Evolutionary conservation across 2,888 invertebrate species (phyloP), one percentile per base, ranked within the genome.

Genomic region (Criorhina ranunculi): DNA sequence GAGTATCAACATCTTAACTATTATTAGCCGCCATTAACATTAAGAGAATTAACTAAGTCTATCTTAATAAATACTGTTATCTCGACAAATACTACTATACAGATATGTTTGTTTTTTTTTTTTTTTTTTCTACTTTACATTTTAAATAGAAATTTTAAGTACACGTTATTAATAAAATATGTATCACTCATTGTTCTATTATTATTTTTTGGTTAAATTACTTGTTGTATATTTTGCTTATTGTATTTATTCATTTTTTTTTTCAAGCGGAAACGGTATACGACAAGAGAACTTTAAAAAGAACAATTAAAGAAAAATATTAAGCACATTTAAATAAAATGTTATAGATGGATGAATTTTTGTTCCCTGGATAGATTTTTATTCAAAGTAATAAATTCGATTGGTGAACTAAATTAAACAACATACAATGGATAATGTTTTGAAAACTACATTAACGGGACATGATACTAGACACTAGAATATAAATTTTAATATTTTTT

Each of bases 161-260:
- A 83, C 83, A 62, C 11, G 51, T 64, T 73, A 83, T 69, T 12
- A 24, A 57, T 75, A 85, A 85, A 85, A 75, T 85, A 75, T 85
- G 73, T 85, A 85, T 85, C 83, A 85, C 83, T 85, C 83, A 85
- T 85, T 85, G 83, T 79, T 85, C 83, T 79, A 79, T 85, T 85
- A 79, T 79, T 85, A 69, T 75, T 85, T 78, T 85, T 85, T 85
- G 83, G 83, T 85, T 85, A 85, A 75, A 75, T 79, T 79, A 83
- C 79, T 69, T 73, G 46, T 66, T 57, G 29, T 57, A 49, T 24
- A 4, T 24, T 24, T 24, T 53, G 78, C 24, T 11, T 51, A 33
- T 15, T 44, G 35, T 55, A 33, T 40, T 24, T 40, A 24, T 6
- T 19, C 9, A 49, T n/a, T 24, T 24, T 24, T 24, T 24, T 24